These are phyloP conservation scores for Lamellibrachia satsuma DNA, from an alignment of 2,888 invertebrate genomes.

Conservation along the genomic window DNA sequence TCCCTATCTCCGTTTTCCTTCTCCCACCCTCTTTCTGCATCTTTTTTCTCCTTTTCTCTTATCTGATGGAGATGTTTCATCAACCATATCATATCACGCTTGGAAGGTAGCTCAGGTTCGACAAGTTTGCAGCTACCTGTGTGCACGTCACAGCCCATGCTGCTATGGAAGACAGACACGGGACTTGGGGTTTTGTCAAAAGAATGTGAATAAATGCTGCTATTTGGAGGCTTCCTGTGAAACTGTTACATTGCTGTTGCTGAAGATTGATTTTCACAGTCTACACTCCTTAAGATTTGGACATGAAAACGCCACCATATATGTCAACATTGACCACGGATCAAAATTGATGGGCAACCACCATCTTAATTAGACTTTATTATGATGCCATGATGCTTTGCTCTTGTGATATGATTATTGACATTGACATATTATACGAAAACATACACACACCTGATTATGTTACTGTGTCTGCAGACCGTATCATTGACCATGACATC, in stretches of 20 bases:
- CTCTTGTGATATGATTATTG: neutral
- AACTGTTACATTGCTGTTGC: too few species aligned
- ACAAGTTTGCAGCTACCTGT: too few species aligned
- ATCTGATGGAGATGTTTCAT: neutral
- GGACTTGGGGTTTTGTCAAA: too few species aligned
- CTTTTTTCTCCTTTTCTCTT: too few species aligned
- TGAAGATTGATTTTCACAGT: too few species aligned
- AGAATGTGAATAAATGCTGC: too few species aligned
- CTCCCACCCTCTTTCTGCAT: too few species aligned
- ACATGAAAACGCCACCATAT: neutral
- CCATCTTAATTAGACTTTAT: neutral
- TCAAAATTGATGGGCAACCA: neutral
- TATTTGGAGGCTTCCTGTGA: too few species aligned
- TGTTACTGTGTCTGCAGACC: slow-evolving; percentile 18
- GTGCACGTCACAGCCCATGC: too few species aligned
- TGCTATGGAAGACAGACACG: too few species aligned
- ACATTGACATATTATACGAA: neutral
- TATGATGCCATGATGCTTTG: neutral
- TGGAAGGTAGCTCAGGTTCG: too few species aligned
- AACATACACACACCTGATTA: neutral
- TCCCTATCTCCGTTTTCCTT: neutral
- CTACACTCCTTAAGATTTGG: too few species aligned
- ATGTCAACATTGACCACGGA: neutral
- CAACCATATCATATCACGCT: neutral
- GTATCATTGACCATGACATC: slow-evolving; percentile 21